Conservation (phyloP, 2,888 invertebrate genomes). For the Idaea biselata region DNA sequence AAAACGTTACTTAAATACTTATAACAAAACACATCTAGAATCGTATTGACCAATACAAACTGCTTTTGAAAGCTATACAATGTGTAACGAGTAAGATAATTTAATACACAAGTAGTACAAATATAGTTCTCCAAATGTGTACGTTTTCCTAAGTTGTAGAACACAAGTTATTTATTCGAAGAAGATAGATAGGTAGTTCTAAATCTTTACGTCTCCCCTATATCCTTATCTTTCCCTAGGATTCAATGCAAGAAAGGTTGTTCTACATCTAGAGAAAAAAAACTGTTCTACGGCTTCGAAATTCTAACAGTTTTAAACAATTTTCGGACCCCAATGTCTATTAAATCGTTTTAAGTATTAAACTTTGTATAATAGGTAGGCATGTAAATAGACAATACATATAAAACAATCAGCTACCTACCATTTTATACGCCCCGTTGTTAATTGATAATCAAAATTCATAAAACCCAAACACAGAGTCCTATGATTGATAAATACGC, state of each 20-base stretch:
- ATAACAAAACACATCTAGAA: slow-evolving; percentile 11
- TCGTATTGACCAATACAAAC: slow-evolving; percentile 3
- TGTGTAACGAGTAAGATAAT: background rate
- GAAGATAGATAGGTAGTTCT: too few species aligned
- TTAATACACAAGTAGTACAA: background rate
- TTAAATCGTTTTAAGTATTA: background rate
- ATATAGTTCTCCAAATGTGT: background rate
- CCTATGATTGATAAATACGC: slow-evolving; percentile 1
- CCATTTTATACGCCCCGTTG: background rate
- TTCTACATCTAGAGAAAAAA: too few species aligned
- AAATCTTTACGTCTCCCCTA: too few species aligned
- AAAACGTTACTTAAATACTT: background rate
- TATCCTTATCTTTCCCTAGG: background rate
- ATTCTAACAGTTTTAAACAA: too few species aligned
- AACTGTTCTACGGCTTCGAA: too few species aligned
- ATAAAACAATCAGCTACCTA: background rate
- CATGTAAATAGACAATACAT: background rate
- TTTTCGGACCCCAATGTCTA: background rate
- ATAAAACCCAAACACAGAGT: background rate
- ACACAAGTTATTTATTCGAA: too few species aligned
- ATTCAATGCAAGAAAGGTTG: background rate
- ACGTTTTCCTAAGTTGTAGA: too few species aligned
- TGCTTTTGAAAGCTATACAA: background rate
- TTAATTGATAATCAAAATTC: background rate
- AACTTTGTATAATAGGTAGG: background rate